Evolutionary conservation across 2,797 vertebrate genomes (phyloP).

Genomic region (Amblyopsis hoosieri): DNA sequence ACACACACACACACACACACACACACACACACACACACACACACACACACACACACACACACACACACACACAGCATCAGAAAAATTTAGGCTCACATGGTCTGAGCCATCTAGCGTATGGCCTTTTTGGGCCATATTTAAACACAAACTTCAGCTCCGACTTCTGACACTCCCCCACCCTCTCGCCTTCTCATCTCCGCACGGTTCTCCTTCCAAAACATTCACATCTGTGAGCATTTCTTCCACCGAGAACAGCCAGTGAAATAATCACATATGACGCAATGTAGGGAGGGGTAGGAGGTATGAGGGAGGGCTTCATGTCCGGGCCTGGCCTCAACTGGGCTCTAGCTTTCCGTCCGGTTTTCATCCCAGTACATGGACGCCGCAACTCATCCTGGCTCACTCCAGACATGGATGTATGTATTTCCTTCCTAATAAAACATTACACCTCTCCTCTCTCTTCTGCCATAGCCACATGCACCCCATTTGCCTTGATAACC

Average conservation of each 20-base stretch:
- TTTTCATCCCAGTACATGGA: too few relatives aligned
- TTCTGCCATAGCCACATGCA: not conserved
- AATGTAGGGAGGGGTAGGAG: slow-evolving; percentile 53
- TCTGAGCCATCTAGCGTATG: slow-evolving; percentile 40
- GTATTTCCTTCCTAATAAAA: slow-evolving; percentile 8
- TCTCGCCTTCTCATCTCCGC: too few relatives aligned
- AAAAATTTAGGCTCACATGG: slow-evolving; percentile 57
- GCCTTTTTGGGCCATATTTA: slow-evolving; percentile 78
- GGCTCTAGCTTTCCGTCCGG: not conserved
- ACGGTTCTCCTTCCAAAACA: too few relatives aligned
- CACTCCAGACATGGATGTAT: too few relatives aligned
- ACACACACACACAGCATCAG: slow-evolving; percentile 42
- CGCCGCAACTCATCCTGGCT: too few relatives aligned
- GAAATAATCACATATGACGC: slow-evolving; percentile 65
- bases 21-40: too few relatives aligned
- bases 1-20: too few relatives aligned
- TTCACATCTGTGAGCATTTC: slow-evolving; percentile 43
- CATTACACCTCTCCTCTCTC: slow-evolving; percentile 31
- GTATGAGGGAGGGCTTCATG: slow-evolving; percentile 57
- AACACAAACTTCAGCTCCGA: slow-evolving; percentile 37
- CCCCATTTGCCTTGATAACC: too few relatives aligned
- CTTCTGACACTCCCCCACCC: too few relatives aligned
- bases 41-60: not conserved
- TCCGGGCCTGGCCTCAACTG: slow-evolving; percentile 23
- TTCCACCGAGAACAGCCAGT: slow-evolving; percentile 49